A percentile compares a stretch with the other conserved stretches of the same genome.
Evolutionary conservation across 2,113 vertebrate genomes (phyloP).

Genomic region (Suncus etruscus): DNA sequence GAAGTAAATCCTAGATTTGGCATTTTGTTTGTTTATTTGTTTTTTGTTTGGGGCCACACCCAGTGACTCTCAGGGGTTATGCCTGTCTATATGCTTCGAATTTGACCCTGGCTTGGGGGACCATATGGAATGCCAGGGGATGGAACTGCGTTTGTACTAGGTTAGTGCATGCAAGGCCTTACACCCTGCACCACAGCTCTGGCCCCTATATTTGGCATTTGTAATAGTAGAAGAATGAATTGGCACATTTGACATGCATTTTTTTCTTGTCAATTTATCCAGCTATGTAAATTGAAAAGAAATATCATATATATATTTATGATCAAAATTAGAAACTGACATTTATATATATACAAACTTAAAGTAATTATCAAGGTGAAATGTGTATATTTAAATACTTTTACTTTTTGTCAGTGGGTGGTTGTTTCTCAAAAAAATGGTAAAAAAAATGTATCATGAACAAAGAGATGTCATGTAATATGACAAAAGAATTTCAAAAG

Average conservation of each 20-base stretch:
- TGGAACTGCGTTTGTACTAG: no score
- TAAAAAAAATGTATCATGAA: background rate
- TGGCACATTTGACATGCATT: slow-evolving; percentile 22
- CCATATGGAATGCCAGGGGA: no score
- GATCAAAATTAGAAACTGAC: background rate
- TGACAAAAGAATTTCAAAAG: slow-evolving; percentile 4
- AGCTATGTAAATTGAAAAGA: slow-evolving; percentile 57
- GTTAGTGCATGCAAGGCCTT: no score
- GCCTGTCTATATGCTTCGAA: no score
- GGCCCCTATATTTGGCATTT: slow-evolving; percentile 62
- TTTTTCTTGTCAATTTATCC: slow-evolving; percentile 56
- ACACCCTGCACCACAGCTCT: no score
- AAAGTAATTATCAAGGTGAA: slow-evolving; percentile 53
- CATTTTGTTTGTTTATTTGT: slow-evolving; percentile 9
- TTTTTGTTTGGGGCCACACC: no score
- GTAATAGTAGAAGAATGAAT: slow-evolving; percentile 31
- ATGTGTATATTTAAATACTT: background rate
- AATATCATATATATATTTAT: slow-evolving; percentile 62
- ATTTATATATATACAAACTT: slow-evolving; percentile 48
- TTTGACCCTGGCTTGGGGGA: no score
- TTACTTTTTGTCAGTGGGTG: background rate
- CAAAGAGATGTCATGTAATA: background rate
- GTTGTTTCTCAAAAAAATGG: slow-evolving; percentile 10
- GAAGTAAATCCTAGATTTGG: slow-evolving; percentile 66
- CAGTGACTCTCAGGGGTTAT: no score